Evolutionary conservation across 2,888 invertebrate genomes (phyloP), one percentile per base, ranked within the genome.

Genomic region (Ptilodon capucinus): DNA sequence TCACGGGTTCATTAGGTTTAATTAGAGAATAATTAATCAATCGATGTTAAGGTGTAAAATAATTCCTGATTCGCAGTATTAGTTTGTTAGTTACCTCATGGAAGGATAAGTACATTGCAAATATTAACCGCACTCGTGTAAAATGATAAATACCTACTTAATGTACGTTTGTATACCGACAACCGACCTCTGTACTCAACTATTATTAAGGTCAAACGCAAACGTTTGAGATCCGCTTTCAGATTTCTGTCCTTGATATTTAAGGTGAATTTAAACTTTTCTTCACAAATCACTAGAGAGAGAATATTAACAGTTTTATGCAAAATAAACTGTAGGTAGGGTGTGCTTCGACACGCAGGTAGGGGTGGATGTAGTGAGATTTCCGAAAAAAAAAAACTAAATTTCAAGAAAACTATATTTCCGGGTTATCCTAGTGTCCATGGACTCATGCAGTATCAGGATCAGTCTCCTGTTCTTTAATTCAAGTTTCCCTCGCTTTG

Each of bases 211-310:
- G 76, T 73, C 71, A 69, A 63, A 63, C 53, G 64, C 63, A 65
- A 64, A 59, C 59, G 58, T 38, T 59, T 58, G 52, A 52, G 60
- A 56, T 65, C 64, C 57, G 68, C 71, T 71, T 73, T 74, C 71
- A 70, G 69, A 60, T 72, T 64, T 55, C 54, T 67, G 75, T 74
- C 78, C 77, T 73, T 77, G 74, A 69, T 78, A 73, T 75, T 74
- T 65, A 65, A 77, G 68, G 72, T 72, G 64, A 73, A 54, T 56
- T 54, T 46, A 57, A 60, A 58, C 48, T 52, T 46, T 63, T 54
- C 28, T 60, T 57, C 47, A 63, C 57, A 59, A 69, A 66, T 63
- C 45, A n/a, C n/a, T n/a, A n/a, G n/a, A n/a, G n/a, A n/a, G n/a
- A 51, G 60, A 57, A 64, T 61, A 60, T 57, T 57, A 56, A 54